phyloP scores from a whole-genome alignment of 2,888 invertebrate genomes.

The Chesias legatella region DNA sequence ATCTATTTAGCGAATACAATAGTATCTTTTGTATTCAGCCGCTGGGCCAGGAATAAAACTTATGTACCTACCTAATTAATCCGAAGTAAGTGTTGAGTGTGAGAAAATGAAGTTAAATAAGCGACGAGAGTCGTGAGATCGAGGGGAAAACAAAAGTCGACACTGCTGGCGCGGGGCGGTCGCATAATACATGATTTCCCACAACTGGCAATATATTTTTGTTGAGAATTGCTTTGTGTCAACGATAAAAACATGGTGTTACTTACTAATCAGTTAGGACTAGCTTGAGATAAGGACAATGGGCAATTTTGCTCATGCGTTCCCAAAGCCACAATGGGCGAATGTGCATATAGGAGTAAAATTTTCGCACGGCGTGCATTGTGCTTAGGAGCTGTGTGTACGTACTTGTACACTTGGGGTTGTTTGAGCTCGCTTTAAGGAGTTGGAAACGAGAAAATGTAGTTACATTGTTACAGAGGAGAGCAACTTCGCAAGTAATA shows the following conservation, averaged over 20 bases:
- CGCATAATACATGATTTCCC: conserved; percentile 59
- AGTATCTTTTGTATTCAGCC: conserved; percentile 36
- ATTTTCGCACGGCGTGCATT: conserved; percentile 51
- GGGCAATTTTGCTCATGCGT: conserved; percentile 52
- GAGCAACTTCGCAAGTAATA: conserved; percentile 10
- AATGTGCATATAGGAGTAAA: conserved; percentile 38
- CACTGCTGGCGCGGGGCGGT: conserved; percentile 35
- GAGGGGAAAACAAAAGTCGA: conserved; percentile 53
- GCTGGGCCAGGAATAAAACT: conserved; percentile 44
- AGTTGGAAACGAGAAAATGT: conserved; percentile 30
- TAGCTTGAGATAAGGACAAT: conserved; percentile 63
- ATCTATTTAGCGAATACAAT: conserved; percentile 38
- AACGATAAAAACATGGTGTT: conserved; percentile 58
- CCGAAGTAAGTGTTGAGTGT: conserved; percentile 51
- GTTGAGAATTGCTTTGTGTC: conserved; percentile 68
- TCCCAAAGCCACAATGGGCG: conserved; percentile 50
- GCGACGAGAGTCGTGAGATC: conserved; percentile 64
- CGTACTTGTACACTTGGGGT: conserved; percentile 25
- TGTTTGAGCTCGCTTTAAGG: conserved; percentile 35
- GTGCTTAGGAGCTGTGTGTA: conserved; percentile 12
- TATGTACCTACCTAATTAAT: conserved; percentile 52
- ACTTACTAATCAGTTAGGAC: conserved; percentile 67
- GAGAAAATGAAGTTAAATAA: conserved; percentile 63
- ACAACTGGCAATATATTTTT: conserved; percentile 51
- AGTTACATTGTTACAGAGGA: conserved; percentile 27